phyloP scores from a whole-genome alignment of 2,113 vertebrate species.

The Ctenomys sociabilis region DNA sequence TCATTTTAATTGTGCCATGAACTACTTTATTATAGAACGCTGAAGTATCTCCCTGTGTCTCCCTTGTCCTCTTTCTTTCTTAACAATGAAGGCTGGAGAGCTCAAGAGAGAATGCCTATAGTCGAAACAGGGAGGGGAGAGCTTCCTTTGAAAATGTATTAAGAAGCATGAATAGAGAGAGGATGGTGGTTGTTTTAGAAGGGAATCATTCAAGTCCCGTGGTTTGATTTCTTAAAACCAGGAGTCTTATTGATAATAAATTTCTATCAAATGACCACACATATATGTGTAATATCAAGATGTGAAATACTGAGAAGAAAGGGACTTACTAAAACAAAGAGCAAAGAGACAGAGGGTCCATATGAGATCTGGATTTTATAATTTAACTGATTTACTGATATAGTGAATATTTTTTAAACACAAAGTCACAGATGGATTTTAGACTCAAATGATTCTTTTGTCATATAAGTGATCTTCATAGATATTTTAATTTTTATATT shows the following conservation, averaged over 20 bases:
- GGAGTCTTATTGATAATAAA: slow-evolving; percentile 36
- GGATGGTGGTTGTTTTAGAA: slow-evolving; percentile 40
- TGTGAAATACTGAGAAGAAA: neutral
- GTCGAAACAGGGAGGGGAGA: neutral
- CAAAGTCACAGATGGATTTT: slow-evolving; percentile 79
- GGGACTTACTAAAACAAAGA: neutral
- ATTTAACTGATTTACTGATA: slow-evolving; percentile 26
- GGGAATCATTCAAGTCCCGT: slow-evolving; percentile 73
- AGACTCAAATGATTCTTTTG: slow-evolving; percentile 79
- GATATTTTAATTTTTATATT: slow-evolving; percentile 73
- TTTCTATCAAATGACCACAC: neutral
- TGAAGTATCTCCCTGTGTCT: slow-evolving; percentile 66
- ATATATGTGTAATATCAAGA: neutral
- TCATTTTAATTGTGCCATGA: slow-evolving; percentile 84
- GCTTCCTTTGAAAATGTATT: slow-evolving; percentile 75
- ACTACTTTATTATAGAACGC: slow-evolving; percentile 83
- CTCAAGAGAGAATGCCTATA: slow-evolving; percentile 61
- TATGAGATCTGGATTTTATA: neutral
- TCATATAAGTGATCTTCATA: slow-evolving; percentile 76
- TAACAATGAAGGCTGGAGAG: slow-evolving; percentile 70
- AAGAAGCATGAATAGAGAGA: slow-evolving; percentile 77
- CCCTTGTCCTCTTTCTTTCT: slow-evolving; percentile 57
- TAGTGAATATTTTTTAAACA: slow-evolving; percentile 70
- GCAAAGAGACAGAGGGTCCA: neutral
- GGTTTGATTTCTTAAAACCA: slow-evolving; percentile 68